Evolutionary conservation across 2,888 invertebrate genomes (phyloP), one percentile per base, ranked within the genome.

Genomic region (Diaphora mendica): DNA sequence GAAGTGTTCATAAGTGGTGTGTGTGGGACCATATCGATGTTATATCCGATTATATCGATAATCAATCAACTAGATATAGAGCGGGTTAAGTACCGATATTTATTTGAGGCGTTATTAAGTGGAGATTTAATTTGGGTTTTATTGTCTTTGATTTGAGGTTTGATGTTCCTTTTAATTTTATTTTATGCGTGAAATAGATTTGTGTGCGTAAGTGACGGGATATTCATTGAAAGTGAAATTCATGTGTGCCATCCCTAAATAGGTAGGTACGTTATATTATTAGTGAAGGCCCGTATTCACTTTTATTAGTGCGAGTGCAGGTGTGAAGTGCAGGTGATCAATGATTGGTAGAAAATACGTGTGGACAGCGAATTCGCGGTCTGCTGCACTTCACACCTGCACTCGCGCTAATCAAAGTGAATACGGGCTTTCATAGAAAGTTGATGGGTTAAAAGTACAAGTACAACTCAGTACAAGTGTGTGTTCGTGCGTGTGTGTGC

Each of bases 1-100:
- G 79, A 86, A 85, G 85, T 86, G 86, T 82, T 77, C 55, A 77
- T 86, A 85, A 85, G 86, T 84, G 85, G 82, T 70, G 79, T 85
- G 85, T 85, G 86, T 84, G 85, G 79, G 76, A 73, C 78, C 73
- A 79, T 81, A 79, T 83, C 81, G 77, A 81, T 81, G 80, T 73
- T 75, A 74, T 73, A 79, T 77, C 74, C 79, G 77, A 79, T 84
- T 72, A 71, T 80, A 84, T 80, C 80, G 80, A 82, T 84, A 82
- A 78, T 82, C 83, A 84, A 83, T 83, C 83, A 84, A 71, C 75
- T 84, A 77, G 77, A 77, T 76, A 69, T 76, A 39, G 75, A 77
- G 72, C 65, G 68, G 73, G 75, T 64, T 72, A 72, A 79, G 80
- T 77, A 78, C 75, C 79, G 80, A 4, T 69, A 78, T 84, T 82